Conservation (phyloP, 1,140 invertebrate genomes). For the Cydia fagiglandana region DNA sequence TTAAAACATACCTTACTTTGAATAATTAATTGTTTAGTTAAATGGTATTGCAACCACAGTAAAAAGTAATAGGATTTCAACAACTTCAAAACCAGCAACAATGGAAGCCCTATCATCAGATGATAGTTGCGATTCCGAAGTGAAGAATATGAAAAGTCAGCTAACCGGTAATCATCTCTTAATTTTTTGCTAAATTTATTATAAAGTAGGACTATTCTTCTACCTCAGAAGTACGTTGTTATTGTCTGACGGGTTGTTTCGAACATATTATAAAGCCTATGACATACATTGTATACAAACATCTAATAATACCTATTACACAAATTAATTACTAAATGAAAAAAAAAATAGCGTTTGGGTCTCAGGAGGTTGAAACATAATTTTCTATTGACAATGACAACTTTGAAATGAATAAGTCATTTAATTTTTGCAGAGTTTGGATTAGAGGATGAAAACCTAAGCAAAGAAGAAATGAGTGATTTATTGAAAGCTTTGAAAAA, state of each 20-base stretch:
- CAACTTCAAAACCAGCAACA: constrained; percentile 15
- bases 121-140: constrained; percentile 60
- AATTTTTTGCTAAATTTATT: not conserved
- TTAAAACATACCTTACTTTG: not conserved
- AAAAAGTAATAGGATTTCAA: not conserved
- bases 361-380: not conserved
- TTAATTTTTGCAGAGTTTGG: constrained; percentile 62
- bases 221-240: too few species aligned
- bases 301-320: too few species aligned
- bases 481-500: constrained; percentile 70
- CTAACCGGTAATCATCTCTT: constrained; percentile 48
- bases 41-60: not conserved
- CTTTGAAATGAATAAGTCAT: not conserved
- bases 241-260: too few species aligned
- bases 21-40: not conserved
- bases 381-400: not conserved
- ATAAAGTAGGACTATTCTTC: not conserved
- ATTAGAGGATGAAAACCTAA: constrained; percentile 70
- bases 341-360: too few species aligned
- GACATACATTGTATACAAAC: too few species aligned
- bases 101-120: constrained; percentile 58
- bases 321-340: too few species aligned
- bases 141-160: constrained; percentile 57
- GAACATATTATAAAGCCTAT: not conserved
- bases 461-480: constrained; percentile 73